phyloP scores from a whole-genome alignment of 2,797 vertebrate genomes.

The Chanos chanos region DNA sequence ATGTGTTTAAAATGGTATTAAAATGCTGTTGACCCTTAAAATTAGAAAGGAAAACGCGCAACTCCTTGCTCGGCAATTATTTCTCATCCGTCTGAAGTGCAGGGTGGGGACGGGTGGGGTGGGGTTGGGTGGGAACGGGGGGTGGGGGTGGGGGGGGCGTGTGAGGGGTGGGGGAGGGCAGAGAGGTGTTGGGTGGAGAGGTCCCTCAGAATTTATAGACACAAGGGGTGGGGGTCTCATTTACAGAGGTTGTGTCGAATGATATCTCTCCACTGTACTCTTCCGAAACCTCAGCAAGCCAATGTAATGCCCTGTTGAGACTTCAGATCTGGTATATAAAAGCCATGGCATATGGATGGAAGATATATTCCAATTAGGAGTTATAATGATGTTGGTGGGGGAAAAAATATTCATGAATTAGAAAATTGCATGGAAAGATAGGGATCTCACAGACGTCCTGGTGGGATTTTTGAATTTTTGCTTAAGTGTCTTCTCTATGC shows the following conservation, averaged over 20 bases:
- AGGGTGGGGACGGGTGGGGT: slow-evolving; percentile 36
- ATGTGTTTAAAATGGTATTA: slow-evolving; percentile 93
- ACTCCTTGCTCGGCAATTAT: slow-evolving; percentile 86
- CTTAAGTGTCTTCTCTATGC: too few relatives aligned
- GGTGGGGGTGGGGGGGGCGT: not conserved
- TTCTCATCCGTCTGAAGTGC: slow-evolving; percentile 74
- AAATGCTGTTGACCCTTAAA: slow-evolving; percentile 90
- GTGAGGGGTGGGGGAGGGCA: too few relatives aligned
- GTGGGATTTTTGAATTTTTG: too few relatives aligned
- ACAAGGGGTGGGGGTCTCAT: slow-evolving; percentile 58
- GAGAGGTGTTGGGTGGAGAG: slow-evolving; percentile 54
- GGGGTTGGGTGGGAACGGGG: slow-evolving; percentile 41
- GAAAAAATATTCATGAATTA: too few relatives aligned
- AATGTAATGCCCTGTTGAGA: too few relatives aligned
- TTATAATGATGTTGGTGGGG: too few relatives aligned
- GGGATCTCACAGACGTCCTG: too few relatives aligned
- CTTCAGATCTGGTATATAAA: too few relatives aligned
- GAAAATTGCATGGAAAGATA: too few relatives aligned
- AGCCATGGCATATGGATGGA: too few relatives aligned
- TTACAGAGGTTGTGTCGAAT: slow-evolving; percentile 73
- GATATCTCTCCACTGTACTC: slow-evolving; percentile 70
- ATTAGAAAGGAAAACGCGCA: slow-evolving; percentile 86
- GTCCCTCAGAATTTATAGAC: slow-evolving; percentile 74
- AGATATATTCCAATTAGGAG: too few relatives aligned
- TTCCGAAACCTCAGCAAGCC: too few relatives aligned